Evolutionary conservation across 1,140 invertebrate species (phyloP).

Genomic region (Leptinotarsa texana): DNA sequence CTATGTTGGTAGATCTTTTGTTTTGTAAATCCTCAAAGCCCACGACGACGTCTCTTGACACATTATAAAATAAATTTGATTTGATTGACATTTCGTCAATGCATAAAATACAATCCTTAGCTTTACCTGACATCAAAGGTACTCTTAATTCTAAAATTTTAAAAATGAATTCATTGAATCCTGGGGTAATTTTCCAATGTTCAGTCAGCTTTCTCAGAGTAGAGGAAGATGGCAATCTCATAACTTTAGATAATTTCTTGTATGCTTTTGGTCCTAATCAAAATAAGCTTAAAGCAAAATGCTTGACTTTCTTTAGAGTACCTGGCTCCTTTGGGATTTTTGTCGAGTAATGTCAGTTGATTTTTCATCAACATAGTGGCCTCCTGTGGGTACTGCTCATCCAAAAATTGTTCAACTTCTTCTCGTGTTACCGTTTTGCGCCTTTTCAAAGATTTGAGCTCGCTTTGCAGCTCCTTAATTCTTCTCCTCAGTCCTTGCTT

Average conservation of each 20-base stretch:
- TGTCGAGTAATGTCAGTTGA: background rate
- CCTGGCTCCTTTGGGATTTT: background rate
- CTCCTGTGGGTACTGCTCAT: too few relatives aligned
- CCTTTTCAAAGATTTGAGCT: too few relatives aligned
- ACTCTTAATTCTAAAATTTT: background rate
- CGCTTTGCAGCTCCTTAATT: too few relatives aligned
- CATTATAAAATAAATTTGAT: constrained; percentile 15
- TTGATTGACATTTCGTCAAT: constrained; percentile 5
- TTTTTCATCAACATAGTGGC: background rate
- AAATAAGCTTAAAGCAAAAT: background rate
- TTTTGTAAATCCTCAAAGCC: background rate
- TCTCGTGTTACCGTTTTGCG: too few relatives aligned
- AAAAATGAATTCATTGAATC: background rate
- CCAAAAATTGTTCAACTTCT: too few relatives aligned
- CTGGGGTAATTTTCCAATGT: background rate
- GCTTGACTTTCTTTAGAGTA: background rate
- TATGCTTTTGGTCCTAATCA: background rate
- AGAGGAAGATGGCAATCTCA: background rate
- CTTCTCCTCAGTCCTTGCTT: too few relatives aligned
- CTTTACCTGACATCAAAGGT: background rate
- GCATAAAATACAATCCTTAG: background rate
- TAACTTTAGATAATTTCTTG: background rate
- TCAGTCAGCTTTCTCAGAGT: background rate
- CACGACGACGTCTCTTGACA: background rate
- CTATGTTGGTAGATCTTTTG: constrained; percentile 32